phyloP scores from a whole-genome alignment of 2,797 vertebrate species.

The Chloroceryle amazona region DNA sequence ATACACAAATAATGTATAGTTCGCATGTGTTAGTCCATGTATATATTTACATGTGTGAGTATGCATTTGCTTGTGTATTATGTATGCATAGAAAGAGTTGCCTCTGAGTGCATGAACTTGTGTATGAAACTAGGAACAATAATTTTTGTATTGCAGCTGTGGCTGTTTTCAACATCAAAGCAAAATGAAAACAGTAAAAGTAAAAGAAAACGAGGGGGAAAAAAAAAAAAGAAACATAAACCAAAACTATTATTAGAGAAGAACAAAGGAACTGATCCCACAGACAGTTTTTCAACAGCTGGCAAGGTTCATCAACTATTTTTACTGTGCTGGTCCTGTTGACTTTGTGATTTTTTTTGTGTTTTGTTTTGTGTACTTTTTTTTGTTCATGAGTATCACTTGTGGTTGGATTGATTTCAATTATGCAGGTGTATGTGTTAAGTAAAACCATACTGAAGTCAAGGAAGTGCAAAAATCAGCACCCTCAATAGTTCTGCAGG shows the following conservation, averaged over 20 bases:
- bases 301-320: conserved; percentile 68
- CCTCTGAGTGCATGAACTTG: conserved; percentile 59
- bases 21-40: not conserved
- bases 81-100: not conserved
- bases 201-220: not conserved
- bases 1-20: not conserved
- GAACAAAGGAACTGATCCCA: conserved; percentile 72
- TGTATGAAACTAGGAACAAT: conserved; percentile 36
- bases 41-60: not conserved
- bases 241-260: conserved; percentile 70
- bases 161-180: conserved; percentile 69
- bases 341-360: conserved; percentile 53
- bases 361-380: conserved; percentile 14
- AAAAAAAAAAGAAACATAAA: conserved; percentile 64
- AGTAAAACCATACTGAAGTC: conserved; percentile 50
- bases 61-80: not conserved
- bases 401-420: conserved; percentile 47
- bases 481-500: not conserved
- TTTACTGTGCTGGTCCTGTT: conserved; percentile 49
- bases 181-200: conserved; percentile 59
- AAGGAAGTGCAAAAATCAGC: conserved; percentile 70
- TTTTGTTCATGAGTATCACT: conserved; percentile 25
- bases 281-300: conserved; percentile 68
- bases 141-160: conserved; percentile 65
- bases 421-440: conserved; percentile 70